phyloP scores from a whole-genome alignment of 2,113 vertebrate species.

The Channa maculata region DNA sequence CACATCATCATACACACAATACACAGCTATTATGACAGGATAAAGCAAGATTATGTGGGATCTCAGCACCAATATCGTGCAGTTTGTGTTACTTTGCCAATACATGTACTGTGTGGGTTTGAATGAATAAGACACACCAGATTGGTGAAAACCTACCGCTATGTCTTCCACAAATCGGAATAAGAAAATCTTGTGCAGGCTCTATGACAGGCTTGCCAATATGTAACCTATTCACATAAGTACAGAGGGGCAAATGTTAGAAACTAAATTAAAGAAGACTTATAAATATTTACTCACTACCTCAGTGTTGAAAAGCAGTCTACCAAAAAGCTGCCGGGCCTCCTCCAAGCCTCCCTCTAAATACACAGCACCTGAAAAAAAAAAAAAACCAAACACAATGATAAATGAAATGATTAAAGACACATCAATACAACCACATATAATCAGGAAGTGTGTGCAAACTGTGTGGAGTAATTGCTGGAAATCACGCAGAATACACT shows the following conservation, averaged over 20 bases:
- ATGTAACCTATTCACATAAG: neutral
- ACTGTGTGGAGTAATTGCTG: constrained; percentile 3
- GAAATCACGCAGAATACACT: neutral
- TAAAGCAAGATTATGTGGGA: constrained; percentile 35
- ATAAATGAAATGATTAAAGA: neutral
- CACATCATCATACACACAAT: neutral
- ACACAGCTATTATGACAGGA: constrained; percentile 21
- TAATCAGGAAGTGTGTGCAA: neutral
- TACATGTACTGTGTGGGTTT: constrained; percentile 41
- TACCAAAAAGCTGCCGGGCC: constrained; percentile 93
- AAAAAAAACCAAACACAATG: neutral
- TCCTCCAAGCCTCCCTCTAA: constrained; percentile 95
- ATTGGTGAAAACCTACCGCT: neutral
- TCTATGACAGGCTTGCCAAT: constrained; percentile 9
- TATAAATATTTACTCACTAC: constrained; percentile 74
- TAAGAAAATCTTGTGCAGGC: constrained; percentile 13
- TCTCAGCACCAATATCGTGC: constrained; percentile 11
- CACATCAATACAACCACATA: constrained; percentile 3
- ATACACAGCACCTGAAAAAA: constrained; percentile 93
- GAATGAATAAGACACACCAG: constrained; percentile 18
- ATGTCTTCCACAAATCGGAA: constrained; percentile 25
- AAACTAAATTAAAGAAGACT: neutral
- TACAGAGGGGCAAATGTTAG: neutral
- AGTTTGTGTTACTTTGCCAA: constrained; percentile 16
- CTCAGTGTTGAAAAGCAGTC: constrained; percentile 93